A percentile compares a stretch with the other conserved stretches of the same genome.
These are phyloP conservation scores for Nesometra sesokonis DNA, from an alignment of 35 echinoderm and acorn worm genomes.

Conservation along the genomic window DNA sequence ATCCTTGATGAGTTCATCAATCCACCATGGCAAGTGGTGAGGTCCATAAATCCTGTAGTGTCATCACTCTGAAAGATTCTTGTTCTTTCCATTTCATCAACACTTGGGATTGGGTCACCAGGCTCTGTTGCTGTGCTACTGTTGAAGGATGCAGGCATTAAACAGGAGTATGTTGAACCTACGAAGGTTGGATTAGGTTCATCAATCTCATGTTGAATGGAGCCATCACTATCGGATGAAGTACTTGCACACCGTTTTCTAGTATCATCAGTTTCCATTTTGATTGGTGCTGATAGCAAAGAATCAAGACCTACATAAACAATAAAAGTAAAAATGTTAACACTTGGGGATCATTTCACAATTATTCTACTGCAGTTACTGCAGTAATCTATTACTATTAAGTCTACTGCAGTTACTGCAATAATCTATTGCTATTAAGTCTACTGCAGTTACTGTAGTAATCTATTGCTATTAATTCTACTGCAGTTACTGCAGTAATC, in stretches of 20 bases:
- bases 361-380: too few species aligned
- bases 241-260: not conserved
- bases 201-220: not conserved
- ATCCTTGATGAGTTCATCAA: not conserved
- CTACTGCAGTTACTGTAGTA: too few species aligned
- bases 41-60: slow-evolving; percentile 21
- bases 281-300: not conserved
- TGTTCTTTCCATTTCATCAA: not conserved
- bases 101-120: not conserved
- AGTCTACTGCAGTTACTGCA: too few species aligned
- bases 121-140: slow-evolving; percentile 2
- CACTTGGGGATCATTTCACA: not conserved
- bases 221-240: not conserved
- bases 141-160: slow-evolving; percentile 13
- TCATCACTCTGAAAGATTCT: slow-evolving; percentile 29
- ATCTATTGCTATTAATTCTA: too few species aligned
- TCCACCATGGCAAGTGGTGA: slow-evolving; percentile 16
- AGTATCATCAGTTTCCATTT: not conserved
- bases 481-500: too few species aligned
- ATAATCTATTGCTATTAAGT: too few species aligned
- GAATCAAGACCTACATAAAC: not conserved
- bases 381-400: too few species aligned
- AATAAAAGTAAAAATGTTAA: not conserved
- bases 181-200: slow-evolving; percentile 4
- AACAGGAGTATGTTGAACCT: slow-evolving; percentile 8